Base-by-base conservation (phyloP, 2,888 invertebrate species). In the Lasioglossum lativentre region DNA sequence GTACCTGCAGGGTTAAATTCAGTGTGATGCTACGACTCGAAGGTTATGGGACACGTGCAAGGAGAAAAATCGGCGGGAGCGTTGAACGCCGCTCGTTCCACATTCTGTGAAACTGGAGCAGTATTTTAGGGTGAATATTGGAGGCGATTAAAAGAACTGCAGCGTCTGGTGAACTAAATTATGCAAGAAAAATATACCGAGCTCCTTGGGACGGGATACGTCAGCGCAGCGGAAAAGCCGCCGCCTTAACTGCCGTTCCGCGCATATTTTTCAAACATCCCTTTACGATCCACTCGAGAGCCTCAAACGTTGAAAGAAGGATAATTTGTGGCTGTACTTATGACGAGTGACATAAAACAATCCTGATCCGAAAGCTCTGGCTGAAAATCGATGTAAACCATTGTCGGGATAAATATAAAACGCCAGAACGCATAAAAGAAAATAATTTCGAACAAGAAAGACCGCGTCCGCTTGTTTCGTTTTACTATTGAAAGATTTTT, bases 181-280 rank as follows among this genome's bases (percentile, higher is more conserved):
- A 92, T 91, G 92, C 91, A 92, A 92, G 90, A 87, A 85, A 91
- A 92, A 92, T 91, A 91, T 90, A 92, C 90, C 80, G 80, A 76
- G 52, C 73, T 73, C 77, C 76, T 72, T 75, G 75, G 56, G 52
- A 59, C 34, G 23, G 40, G n/a, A 73, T 78, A 76, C 87, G 78
- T 79, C 66, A 47, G 78, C 34, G 71, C 19, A n/a, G 40, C 63
- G n/a, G 68, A 75, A 80, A 73, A 52, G 70, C 66, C 45, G 47
- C 75, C 56, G 75, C 42, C 16, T n/a, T 40, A 30, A 75, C 72
- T 63, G 42, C 70, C 76, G 38, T 79, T 63, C 56, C 59, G 56
- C 75, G 40, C 63, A 75, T 78, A 87, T 78, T 76, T 74, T 81
- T 87, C 76, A 87, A 87, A 87, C 78, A 84, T 78, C 70, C 75